Evolutionary conservation across 2,797 vertebrate species (phyloP), one percentile per base, ranked within the genome.

Genomic region (Pelochelys cantorii): DNA sequence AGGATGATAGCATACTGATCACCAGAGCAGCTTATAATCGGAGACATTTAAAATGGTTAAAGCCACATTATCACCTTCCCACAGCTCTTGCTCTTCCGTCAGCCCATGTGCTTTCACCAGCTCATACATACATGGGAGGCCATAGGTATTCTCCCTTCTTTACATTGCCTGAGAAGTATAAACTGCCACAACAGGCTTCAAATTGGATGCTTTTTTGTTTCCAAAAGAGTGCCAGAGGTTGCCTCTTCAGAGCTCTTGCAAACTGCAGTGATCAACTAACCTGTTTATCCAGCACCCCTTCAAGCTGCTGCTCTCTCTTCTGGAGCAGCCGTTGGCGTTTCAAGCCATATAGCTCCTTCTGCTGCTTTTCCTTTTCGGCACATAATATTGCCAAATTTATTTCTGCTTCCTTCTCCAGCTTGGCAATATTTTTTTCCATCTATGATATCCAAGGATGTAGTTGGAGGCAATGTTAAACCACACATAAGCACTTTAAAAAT

Each of bases 321-420:
- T 75, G 12, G 0, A 98, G 96, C 1, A 98, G 95, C 68, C 97
- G 97, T 57, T 96, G 94, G 2, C 91, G 96, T 90, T 98, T 98
- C 92, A 99, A 97, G 87, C 97, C 81, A 0, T 96, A 90, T 13
- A 98, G 95, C 75, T 98, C 96, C 18, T 95, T 84, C 37, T 97
- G 89, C 11, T 99, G 90, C 1, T 80, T 95, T 84, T 94, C 96
- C 85, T 98, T 98, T 94, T 98, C 98, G 57, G 97, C 96, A 96
- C 98, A 98, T 87, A 97, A 80, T 1, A 88, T 89, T 22, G 98
- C 27, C 52, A 99, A 96, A 57, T 97, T 97, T 15, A 94, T 37
- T 93, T 99, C 99, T 9, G 98, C 98, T 89, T 98, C 97, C 18
- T 98, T 88, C 93, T 98, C 98, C 12, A 99, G 95, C 60, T 94